Evolutionary conservation across 2,797 vertebrate genomes (phyloP).

Genomic region (Kryptopterus vitreolus): DNA sequence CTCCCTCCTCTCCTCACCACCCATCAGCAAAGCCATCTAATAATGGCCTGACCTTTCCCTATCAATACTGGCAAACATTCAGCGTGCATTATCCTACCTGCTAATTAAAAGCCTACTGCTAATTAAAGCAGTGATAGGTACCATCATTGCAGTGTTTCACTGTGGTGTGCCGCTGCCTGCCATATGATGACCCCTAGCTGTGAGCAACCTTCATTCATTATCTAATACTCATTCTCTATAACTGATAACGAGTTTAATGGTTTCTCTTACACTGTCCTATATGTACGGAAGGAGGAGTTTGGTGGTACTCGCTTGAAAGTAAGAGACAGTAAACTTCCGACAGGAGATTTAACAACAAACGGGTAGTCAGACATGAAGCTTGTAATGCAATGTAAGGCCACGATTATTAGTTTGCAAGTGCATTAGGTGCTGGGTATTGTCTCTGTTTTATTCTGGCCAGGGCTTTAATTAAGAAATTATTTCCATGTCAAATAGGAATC

Average conservation of each 20-base stretch:
- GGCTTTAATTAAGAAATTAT: not conserved
- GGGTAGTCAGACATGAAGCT: not conserved
- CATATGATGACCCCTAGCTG: not conserved
- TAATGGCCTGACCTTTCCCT: slow-evolving; percentile 51
- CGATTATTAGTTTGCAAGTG: not conserved
- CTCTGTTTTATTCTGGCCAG: not conserved
- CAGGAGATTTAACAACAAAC: not conserved
- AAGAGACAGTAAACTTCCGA: not conserved
- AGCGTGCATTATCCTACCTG: slow-evolving; percentile 49
- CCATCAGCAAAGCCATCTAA: slow-evolving; percentile 41
- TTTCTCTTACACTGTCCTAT: not conserved
- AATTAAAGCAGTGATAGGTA: slow-evolving; percentile 62
- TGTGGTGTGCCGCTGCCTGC: slow-evolving; percentile 28
- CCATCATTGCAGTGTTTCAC: slow-evolving; percentile 37
- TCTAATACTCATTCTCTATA: not conserved
- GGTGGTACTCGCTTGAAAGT: not conserved
- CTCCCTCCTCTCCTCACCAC: slow-evolving; percentile 28
- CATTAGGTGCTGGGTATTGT: not conserved
- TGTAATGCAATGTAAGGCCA: not conserved
- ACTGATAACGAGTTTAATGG: not conserved
- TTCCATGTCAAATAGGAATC: not conserved
- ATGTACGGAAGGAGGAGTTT: not conserved
- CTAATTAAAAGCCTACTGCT: slow-evolving; percentile 74
- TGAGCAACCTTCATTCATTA: not conserved
- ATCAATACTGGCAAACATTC: slow-evolving; percentile 42